phyloP scores from a whole-genome alignment of 2,113 vertebrate species.

The Platichthys flesus region DNA sequence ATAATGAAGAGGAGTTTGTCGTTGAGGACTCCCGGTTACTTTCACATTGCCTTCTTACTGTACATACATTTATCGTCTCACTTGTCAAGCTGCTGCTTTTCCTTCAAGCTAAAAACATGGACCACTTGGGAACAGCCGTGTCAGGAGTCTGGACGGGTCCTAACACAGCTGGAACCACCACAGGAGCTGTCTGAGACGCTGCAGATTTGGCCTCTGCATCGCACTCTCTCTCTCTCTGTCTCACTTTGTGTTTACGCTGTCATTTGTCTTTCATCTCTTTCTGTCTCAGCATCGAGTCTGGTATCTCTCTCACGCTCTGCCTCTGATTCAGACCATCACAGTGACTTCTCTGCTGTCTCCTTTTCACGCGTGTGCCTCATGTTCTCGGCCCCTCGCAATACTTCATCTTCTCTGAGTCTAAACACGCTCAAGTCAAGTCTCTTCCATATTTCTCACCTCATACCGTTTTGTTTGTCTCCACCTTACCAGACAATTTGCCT shows the following conservation, averaged over 20 bases:
- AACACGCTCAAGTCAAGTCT: not conserved
- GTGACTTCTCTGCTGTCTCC: not conserved
- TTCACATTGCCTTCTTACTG: not conserved
- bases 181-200: slow-evolving; percentile 2
- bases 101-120: slow-evolving; percentile 13
- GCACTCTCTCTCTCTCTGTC: slow-evolving; percentile 28
- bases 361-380: not conserved
- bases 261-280: slow-evolving; percentile 6
- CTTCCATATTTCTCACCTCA: not conserved
- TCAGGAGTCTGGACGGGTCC: not conserved
- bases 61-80: slow-evolving; percentile 8
- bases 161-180: not conserved
- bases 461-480: not conserved
- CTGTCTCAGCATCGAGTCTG: slow-evolving; percentile 5
- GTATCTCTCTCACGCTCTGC: slow-evolving; percentile 17
- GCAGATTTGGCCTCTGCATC: slow-evolving; percentile 6
- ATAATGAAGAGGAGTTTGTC: slow-evolving; percentile 34
- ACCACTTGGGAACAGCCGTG: not conserved
- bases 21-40: slow-evolving; percentile 16
- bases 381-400: not conserved
- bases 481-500: slow-evolving; percentile 82
- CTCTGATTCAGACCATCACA: slow-evolving; percentile 33
- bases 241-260: slow-evolving; percentile 35
- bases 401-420: slow-evolving; percentile 12
- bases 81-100: slow-evolving; percentile 19